Conservation (phyloP, 2,113 vertebrate species). For the Cavia aperea region DNA sequence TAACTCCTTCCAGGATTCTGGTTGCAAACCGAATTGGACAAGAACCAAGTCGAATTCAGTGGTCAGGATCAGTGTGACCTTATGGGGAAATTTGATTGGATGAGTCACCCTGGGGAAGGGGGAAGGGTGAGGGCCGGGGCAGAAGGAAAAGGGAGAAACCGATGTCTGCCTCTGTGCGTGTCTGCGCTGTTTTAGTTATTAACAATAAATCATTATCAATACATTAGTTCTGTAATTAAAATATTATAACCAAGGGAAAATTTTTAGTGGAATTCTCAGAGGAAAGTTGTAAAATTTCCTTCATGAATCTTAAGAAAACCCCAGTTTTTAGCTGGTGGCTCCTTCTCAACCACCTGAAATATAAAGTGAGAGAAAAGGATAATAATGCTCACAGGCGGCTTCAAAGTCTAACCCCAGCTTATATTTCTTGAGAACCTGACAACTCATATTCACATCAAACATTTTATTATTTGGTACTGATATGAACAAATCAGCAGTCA, state of each 20-base stretch:
- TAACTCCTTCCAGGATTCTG: background rate
- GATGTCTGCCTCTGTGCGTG: background rate
- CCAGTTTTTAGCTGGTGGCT: background rate
- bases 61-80: background rate
- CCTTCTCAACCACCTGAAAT: background rate
- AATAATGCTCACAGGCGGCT: background rate
- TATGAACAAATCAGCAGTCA: background rate
- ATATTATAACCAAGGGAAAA: background rate
- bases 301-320: background rate
- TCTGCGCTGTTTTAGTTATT: background rate
- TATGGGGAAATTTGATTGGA: background rate
- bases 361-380: background rate
- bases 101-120: background rate
- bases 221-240: background rate
- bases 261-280: background rate
- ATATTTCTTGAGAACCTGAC: background rate
- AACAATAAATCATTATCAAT: background rate
- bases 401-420: background rate
- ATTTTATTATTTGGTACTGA: background rate
- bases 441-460: background rate
- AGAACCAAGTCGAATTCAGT: background rate
- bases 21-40: background rate
- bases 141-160: background rate
- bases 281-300: background rate
- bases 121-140: background rate